Conservation (phyloP, 2,888 invertebrate species). For the Acanthococcus lagerstroemiae region DNA sequence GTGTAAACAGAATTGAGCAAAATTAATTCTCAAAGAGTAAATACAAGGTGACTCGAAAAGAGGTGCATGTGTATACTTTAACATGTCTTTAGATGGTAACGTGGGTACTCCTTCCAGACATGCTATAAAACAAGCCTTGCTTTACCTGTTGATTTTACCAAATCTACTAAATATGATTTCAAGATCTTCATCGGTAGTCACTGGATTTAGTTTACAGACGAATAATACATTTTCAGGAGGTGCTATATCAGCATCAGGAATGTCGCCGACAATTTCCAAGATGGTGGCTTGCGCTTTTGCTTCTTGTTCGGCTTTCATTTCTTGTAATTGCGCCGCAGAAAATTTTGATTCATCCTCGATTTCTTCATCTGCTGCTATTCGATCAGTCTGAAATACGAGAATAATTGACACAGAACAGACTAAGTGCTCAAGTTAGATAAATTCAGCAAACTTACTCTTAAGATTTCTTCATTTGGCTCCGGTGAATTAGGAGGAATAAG, state of each 20-base stretch:
- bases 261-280: conserved; percentile 94
- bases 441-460: conserved; percentile 32
- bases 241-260: conserved; percentile 93
- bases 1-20: conserved; percentile 34
- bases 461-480: conserved; percentile 49
- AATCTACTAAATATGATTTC: conserved; percentile 97
- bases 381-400: conserved; percentile 54
- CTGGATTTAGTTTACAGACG: conserved; percentile 97
- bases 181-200: conserved; percentile 92
- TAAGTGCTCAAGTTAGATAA: background rate
- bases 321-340: conserved; percentile 70
- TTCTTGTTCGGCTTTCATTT: conserved; percentile 80
- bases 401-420: background rate
- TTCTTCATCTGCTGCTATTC: conserved; percentile 88
- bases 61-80: no score
- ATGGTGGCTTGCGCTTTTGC: conserved; percentile 95
- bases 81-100: no score
- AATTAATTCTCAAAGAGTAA: background rate
- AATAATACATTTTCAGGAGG: conserved; percentile 99
- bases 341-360: conserved; percentile 83
- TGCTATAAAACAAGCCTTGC: no score
- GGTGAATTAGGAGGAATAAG: conserved; percentile 76
- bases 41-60: no score
- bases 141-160: conserved; percentile 68
- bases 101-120: no score